phyloP scores from a whole-genome alignment of 2,113 vertebrate species.

The Microtus oregoni region DNA sequence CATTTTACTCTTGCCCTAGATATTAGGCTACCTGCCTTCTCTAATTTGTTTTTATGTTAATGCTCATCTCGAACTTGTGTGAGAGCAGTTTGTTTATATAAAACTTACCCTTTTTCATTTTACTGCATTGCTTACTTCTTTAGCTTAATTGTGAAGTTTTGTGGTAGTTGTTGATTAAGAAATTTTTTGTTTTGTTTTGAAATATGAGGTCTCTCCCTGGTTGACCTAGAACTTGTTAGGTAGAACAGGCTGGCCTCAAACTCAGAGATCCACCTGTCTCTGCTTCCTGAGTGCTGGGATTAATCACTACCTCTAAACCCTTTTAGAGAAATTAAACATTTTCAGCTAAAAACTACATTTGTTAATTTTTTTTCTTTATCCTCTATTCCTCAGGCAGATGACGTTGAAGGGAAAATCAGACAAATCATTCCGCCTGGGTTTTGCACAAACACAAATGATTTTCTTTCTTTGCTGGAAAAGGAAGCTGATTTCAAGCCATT shows the following conservation, averaged over 20 bases:
- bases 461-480: conserved; percentile 95
- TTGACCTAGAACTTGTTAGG: neutral
- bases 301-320: neutral
- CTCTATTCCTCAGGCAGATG: conserved; percentile 90
- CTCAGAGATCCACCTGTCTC: neutral
- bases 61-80: conserved; percentile 31
- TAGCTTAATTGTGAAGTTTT: conserved; percentile 49
- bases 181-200: neutral
- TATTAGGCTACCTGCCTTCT: conserved; percentile 35
- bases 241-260: neutral
- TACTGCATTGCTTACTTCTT: neutral
- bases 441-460: conserved; percentile 95
- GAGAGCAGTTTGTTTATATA: neutral
- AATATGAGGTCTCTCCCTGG: neutral
- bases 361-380: conserved; percentile 49
- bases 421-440: conserved; percentile 96
- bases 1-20: conserved; percentile 42
- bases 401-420: conserved; percentile 96
- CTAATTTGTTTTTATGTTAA: conserved; percentile 42
- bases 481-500: conserved; percentile 97
- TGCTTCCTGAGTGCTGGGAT: neutral
- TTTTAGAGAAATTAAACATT: conserved; percentile 51
- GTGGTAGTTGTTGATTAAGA: neutral
- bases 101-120: conserved; percentile 40
- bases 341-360: conserved; percentile 45